Percentiles rank a stretch among this genome's conserved stretches.
Conservation (phyloP, 2,888 invertebrate species). For the Eubasilissa splendida region DNA sequence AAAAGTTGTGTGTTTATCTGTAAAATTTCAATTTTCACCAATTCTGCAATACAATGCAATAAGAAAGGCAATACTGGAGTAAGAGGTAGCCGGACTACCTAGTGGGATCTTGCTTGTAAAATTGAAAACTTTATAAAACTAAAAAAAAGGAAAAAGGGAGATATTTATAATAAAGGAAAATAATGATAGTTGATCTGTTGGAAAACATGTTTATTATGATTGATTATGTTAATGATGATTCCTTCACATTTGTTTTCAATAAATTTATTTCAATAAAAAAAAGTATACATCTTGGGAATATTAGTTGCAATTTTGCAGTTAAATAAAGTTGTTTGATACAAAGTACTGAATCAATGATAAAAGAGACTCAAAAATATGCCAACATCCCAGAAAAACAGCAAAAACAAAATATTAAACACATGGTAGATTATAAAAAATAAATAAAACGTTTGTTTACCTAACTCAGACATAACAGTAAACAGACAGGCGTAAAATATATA, state of each 20-base stretch:
- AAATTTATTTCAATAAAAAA: conserved; percentile 18
- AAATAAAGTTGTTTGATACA: conserved; percentile 3
- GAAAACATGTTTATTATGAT: conserved; percentile 37
- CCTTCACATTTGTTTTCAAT: conserved; percentile 19
- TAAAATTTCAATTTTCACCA: no score
- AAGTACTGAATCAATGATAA: not conserved
- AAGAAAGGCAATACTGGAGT: not conserved
- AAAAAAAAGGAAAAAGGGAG: not conserved
- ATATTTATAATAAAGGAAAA: conserved; percentile 5
- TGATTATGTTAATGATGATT: conserved; percentile 29
- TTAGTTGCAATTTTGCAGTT: conserved; percentile 9
- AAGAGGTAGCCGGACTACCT: no score
- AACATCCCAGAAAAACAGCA: conserved; percentile 19
- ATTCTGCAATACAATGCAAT: not conserved
- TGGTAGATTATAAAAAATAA: conserved; percentile 25
- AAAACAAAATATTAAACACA: conserved; percentile 30
- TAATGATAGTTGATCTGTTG: conserved; percentile 10
- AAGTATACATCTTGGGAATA: conserved; percentile 14
- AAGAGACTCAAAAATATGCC: not conserved
- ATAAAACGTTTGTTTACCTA: conserved; percentile 19
- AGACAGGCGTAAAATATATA: conserved; percentile 38
- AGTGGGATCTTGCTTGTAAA: no score
- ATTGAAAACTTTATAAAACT: no score
- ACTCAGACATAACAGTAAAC: conserved; percentile 38
- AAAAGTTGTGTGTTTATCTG: no score